Percentiles rank a stretch among this genome's conserved stretches.
These are phyloP conservation scores for Ariolimax columbianus DNA, from an alignment of 2,888 invertebrate species.

Conservation along the genomic window DNA sequence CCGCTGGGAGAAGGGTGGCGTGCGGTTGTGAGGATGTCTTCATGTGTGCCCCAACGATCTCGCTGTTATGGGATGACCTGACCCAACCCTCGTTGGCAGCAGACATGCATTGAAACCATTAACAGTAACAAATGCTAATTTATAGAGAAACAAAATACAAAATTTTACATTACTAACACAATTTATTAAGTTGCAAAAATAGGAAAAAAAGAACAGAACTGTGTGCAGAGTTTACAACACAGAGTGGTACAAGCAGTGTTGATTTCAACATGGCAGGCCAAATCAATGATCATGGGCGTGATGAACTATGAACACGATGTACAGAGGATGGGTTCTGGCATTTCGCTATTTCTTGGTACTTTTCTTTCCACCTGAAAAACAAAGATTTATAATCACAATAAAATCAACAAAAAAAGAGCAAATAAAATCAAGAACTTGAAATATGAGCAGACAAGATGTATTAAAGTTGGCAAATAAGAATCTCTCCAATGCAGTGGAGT, in stretches of 20 bases:
- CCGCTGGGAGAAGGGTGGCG: too few species aligned
- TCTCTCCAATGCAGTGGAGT: too few species aligned
- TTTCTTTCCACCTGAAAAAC: background rate
- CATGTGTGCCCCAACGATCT: too few species aligned
- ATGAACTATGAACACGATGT: conserved; percentile 15
- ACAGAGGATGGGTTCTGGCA: background rate
- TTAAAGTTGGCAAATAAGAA: too few species aligned
- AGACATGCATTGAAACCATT: too few species aligned
- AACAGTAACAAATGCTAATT: background rate
- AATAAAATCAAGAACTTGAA: too few species aligned
- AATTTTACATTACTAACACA: background rate
- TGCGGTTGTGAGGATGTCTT: too few species aligned
- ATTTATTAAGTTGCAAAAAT: conserved; percentile 23
- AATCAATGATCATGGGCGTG: conserved; percentile 12
- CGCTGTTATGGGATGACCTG: too few species aligned
- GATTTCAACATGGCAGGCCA: background rate
- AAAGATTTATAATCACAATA: background rate
- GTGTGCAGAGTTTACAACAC: background rate
- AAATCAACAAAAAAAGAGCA: too few species aligned
- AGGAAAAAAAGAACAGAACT: background rate
- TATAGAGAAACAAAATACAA: background rate
- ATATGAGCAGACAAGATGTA: too few species aligned
- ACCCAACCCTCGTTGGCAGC: too few species aligned
- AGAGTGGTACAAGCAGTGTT: background rate
- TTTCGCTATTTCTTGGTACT: background rate